Percentiles rank a stretch among this genome's conserved stretches.
Evolutionary conservation across 2,888 invertebrate genomes (phyloP).

Genomic region (Epirrita christyi): DNA sequence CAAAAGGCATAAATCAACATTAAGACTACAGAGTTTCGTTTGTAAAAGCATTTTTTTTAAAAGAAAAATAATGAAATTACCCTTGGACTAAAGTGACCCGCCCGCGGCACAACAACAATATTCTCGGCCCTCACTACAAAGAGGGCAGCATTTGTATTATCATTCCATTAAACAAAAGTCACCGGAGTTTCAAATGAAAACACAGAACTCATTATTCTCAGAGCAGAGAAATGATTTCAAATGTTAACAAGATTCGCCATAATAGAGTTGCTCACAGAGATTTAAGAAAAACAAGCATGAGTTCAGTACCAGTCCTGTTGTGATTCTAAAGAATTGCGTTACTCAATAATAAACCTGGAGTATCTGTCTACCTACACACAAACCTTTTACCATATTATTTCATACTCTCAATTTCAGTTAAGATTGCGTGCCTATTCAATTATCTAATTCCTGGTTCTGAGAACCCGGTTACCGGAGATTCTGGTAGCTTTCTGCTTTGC

Average conservation of each 20-base stretch:
- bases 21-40: conserved; percentile 69
- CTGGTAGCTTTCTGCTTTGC: conserved; percentile 10
- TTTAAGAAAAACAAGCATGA: conserved; percentile 81
- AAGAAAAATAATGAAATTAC: conserved; percentile 74
- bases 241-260: conserved; percentile 83
- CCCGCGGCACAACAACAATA: conserved; percentile 79
- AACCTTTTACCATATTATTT: conserved; percentile 13
- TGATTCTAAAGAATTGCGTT: conserved; percentile 65
- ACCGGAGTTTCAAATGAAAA: conserved; percentile 83
- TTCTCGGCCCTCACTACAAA: conserved; percentile 77
- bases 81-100: conserved; percentile 79
- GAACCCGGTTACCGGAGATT: conserved; percentile 10
- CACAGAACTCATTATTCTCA: conserved; percentile 82
- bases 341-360: conserved; percentile 35
- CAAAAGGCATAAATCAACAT: conserved; percentile 66
- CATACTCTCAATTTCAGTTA: conserved; percentile 25
- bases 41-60: conserved; percentile 63
- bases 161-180: conserved; percentile 85
- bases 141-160: conserved; percentile 82
- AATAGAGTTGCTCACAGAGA: conserved; percentile 81
- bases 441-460: conserved; percentile 22
- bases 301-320: conserved; percentile 51
- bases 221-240: conserved; percentile 82
- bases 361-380: background rate
- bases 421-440: conserved; percentile 30